Conservation (phyloP, 23 tunicate species). For the Oikopleura albicans region DNA sequence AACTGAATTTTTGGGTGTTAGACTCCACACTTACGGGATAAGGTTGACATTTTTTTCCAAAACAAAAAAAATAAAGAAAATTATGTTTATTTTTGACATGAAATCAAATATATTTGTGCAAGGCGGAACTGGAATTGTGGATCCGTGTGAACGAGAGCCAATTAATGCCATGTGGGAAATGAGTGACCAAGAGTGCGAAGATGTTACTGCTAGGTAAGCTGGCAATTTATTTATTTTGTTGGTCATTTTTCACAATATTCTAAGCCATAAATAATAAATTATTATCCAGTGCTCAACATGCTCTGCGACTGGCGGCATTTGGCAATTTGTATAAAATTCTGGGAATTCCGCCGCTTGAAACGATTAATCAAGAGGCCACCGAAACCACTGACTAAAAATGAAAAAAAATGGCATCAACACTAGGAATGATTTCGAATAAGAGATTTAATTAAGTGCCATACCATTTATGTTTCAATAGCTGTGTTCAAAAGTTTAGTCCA, state of each 20-base stretch:
- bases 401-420: neutral
- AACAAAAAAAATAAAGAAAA: too few species aligned
- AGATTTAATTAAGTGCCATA: too few species aligned
- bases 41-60: too few species aligned
- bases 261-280: neutral
- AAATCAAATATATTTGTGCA: neutral
- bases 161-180: neutral
- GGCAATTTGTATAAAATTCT: neutral
- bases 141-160: conserved; percentile 15
- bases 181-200: neutral
- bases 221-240: neutral
- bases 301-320: neutral
- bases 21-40: too few species aligned
- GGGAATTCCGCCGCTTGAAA: conserved; percentile 9
- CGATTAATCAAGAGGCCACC: neutral
- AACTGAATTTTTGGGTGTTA: too few species aligned
- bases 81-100: too few species aligned
- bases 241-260: neutral
- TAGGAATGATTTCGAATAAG: too few species aligned
- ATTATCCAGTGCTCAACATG: conserved; percentile 14
- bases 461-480: too few species aligned
- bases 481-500: too few species aligned
- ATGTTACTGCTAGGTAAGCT: neutral
- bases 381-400: neutral
- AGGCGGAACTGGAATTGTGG: neutral